Percentiles rank a stretch among this genome's conserved stretches.
Conservation (phyloP, 2,888 invertebrate genomes). For the Stenichneumon culpator region DNA sequence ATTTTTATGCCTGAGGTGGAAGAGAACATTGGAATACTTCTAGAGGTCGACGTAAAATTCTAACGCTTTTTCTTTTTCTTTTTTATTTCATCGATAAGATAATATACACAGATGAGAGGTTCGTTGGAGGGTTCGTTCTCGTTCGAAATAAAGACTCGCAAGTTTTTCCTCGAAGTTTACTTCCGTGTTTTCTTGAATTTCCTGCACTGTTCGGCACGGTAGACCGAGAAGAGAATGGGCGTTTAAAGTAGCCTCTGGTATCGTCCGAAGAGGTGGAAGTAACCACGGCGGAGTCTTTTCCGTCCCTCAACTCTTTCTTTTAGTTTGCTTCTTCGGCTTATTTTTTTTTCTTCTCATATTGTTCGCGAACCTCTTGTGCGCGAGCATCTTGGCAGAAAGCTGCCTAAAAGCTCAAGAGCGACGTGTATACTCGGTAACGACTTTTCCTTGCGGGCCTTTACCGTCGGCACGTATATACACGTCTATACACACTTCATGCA, state of each 20-base stretch:
- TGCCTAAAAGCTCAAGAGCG: slow-evolving; percentile 61
- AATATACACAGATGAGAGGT: not conserved
- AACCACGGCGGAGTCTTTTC: slow-evolving; percentile 41
- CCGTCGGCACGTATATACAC: slow-evolving; percentile 4
- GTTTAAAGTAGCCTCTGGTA: slow-evolving; percentile 53
- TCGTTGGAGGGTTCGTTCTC: slow-evolving; percentile 16
- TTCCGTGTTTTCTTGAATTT: slow-evolving; percentile 52
- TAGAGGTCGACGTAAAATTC: not conserved
- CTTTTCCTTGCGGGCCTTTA: slow-evolving; percentile 46
- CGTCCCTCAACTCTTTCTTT: slow-evolving; percentile 30
- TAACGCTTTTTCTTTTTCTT: not conserved
- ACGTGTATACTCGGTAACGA: slow-evolving; percentile 57
- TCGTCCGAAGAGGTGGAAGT: slow-evolving; percentile 43
- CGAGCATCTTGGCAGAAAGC: slow-evolving; percentile 62
- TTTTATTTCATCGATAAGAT: not conserved
- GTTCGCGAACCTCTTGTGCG: slow-evolving; percentile 61
- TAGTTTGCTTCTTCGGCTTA: not conserved
- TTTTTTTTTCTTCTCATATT: slow-evolving; percentile 57
- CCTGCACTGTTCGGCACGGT: not conserved
- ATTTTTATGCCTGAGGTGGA: not conserved
- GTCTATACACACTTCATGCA: slow-evolving; percentile 42
- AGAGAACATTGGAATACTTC: not conserved
- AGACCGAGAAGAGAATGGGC: slow-evolving; percentile 38
- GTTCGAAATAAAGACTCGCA: slow-evolving; percentile 9
- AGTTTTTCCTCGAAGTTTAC: slow-evolving; percentile 42